These are phyloP conservation scores for Spinus pinus DNA, from an alignment of 2,797 vertebrate genomes.

Conservation along the genomic window DNA sequence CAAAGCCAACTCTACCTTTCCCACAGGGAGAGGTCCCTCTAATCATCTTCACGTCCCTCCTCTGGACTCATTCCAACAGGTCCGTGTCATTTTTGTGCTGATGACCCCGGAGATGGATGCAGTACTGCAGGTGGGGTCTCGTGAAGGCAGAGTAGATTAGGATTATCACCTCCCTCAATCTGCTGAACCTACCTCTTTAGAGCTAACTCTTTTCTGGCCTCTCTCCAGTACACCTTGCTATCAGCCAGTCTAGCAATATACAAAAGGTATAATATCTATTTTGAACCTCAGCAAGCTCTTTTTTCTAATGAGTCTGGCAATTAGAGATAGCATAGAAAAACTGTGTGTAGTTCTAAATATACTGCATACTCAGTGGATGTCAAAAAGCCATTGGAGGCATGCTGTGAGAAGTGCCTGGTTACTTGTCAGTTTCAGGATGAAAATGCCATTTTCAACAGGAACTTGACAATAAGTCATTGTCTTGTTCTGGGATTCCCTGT, in stretches of 20 bases:
- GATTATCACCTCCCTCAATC: background rate
- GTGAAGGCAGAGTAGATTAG: background rate
- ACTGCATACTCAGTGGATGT: background rate
- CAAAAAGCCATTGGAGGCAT: background rate
- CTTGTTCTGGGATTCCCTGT: background rate
- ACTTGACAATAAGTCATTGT: background rate
- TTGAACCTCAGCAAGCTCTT: background rate
- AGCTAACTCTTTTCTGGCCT: background rate
- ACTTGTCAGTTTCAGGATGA: background rate
- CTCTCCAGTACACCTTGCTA: background rate
- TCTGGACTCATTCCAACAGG: background rate
- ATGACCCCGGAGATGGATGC: background rate
- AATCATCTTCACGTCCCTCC: accelerated
- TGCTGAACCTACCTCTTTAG: too few relatives aligned
- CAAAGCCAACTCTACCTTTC: background rate
- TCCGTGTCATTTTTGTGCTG: background rate
- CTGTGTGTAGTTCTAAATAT: background rate
- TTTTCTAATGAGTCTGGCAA: background rate
- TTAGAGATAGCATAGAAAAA: background rate
- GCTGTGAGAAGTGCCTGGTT: background rate
- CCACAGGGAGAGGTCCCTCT: background rate
- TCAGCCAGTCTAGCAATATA: background rate
- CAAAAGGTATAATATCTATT: background rate
- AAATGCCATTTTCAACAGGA: background rate
- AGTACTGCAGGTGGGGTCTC: background rate